Percentiles rank a stretch among this genome's conserved stretches.
Conservation (phyloP, 2,888 invertebrate genomes). For the Acleris sparsana region DNA sequence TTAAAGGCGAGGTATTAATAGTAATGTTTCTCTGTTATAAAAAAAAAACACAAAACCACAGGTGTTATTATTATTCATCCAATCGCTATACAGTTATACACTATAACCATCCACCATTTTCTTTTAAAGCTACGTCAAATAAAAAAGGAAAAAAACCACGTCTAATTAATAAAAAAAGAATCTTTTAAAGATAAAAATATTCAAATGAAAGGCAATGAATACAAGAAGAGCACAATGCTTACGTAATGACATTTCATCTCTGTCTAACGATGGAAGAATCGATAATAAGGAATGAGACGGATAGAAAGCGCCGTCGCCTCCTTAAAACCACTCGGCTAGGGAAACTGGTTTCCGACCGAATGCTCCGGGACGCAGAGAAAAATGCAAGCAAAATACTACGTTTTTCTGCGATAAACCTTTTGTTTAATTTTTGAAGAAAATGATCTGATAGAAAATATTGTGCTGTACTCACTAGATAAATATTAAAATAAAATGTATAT, state of each 20-base stretch:
- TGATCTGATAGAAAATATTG: no score
- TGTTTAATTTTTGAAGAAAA: background rate
- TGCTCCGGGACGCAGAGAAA: conserved; percentile 70
- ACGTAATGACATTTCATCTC: conserved; percentile 57
- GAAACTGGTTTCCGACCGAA: conserved; percentile 73
- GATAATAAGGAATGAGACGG: conserved; percentile 62
- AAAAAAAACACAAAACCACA: no score
- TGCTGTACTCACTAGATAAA: no score
- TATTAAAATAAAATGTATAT: no score
- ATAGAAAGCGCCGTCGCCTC: conserved; percentile 66
- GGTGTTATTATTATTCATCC: no score
- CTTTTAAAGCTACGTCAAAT: conserved; percentile 5
- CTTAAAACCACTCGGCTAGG: conserved; percentile 72
- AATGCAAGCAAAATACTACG: conserved; percentile 7
- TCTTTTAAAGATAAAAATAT: conserved; percentile 24
- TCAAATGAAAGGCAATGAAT: conserved; percentile 20
- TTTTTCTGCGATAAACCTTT: conserved; percentile 38
- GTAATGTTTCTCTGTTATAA: no score
- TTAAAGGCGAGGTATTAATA: no score
- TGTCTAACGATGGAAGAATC: conserved; percentile 44
- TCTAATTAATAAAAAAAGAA: conserved; percentile 26
- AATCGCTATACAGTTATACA: no score
- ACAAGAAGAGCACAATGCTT: conserved; percentile 48
- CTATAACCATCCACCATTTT: background rate
- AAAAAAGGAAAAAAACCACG: conserved; percentile 5